Evolutionary conservation across 2,888 invertebrate genomes (phyloP), one percentile per base, ranked within the genome.

Genomic region (Cosmopolites sordidus): DNA sequence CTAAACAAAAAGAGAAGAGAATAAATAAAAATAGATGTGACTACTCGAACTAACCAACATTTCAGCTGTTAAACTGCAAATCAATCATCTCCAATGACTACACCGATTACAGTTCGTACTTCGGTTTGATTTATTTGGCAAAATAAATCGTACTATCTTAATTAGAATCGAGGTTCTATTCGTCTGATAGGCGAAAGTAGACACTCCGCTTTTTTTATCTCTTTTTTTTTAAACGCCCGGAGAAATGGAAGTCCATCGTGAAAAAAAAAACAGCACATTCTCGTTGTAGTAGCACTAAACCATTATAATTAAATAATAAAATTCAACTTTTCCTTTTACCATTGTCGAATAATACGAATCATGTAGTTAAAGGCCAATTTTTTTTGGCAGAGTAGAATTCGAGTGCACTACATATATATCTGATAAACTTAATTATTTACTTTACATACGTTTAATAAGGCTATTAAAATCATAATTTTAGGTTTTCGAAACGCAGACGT

Each of bases 171-270:
- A 30, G 43, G 43, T 42, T 49, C 22, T 38, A 5, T 16, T 11
- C 15, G 43, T 12, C 5, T 12, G 43, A 43, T 49, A 11, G 43
- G 49, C 49, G 49, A 49, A 49, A 49, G 49, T 49, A 12, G 43
- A 49, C 38, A 12, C 39, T n/a, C 39, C 11, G 22, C 38, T 49
- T 49, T 49, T 48, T 43, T 43, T 49, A 37, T 39, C 33, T 3
- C 5, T 4, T 33, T 33, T 33, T 33, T 33, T 22, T 33, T 33
- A n/a, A 33, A n/a, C 33, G 33, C 33, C 33, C 12, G n/a, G 12
- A 33, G 33, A 33, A 33, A 33, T 12, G 11, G 33, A 33, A 33
- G n/a, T 33, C 33, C 4, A 33, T 11, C 11, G 4, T 6, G 33
- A 33, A 33, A 12, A 4, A 33, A 33, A 33, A 12, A 33, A 33